phyloP scores from a whole-genome alignment of 2,797 vertebrate species.

The Manis pentadactyla region DNA sequence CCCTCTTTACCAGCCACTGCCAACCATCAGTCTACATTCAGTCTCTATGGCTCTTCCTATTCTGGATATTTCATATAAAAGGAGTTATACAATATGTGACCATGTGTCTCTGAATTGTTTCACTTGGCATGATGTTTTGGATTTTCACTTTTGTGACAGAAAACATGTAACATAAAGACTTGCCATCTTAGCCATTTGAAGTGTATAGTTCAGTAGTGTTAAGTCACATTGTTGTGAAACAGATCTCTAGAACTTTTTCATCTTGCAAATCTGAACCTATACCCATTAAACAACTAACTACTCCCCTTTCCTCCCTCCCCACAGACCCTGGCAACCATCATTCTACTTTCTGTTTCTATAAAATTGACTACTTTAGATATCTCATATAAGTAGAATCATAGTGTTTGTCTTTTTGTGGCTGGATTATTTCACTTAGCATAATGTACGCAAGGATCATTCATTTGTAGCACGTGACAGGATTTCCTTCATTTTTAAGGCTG shows the following conservation, averaged over 20 bases:
- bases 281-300: background rate
- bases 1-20: background rate
- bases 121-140: background rate
- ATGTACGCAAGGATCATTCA: background rate
- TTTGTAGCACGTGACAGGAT: background rate
- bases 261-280: background rate
- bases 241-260: background rate
- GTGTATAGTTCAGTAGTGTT: background rate
- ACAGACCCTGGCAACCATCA: background rate
- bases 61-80: constrained; percentile 17
- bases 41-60: background rate
- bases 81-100: background rate
- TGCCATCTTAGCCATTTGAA: background rate
- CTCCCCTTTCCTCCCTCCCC: background rate
- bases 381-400: background rate
- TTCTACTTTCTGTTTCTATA: background rate
- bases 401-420: background rate
- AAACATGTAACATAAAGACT: background rate
- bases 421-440: background rate
- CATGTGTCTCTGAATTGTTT: background rate
- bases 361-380: background rate
- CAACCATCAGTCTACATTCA: background rate
- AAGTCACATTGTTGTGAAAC: background rate
- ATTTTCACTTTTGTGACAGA: background rate
- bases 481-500: background rate